Conservation (phyloP, 2,113 vertebrate species). For the Oenanthe oenanthe region DNA sequence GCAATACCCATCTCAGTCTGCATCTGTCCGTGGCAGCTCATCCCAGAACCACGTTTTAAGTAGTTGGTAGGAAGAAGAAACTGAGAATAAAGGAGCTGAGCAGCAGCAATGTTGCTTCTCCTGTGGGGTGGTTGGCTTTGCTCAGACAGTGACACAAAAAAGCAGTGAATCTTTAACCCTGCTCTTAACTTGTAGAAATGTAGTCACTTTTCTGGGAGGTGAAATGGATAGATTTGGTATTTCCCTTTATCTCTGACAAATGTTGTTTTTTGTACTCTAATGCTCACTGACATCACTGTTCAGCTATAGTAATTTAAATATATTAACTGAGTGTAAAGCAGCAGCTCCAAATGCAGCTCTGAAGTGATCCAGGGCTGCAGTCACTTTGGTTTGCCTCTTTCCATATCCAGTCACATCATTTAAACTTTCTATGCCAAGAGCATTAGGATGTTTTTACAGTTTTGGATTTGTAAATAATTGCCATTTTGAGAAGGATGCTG, state of each 20-base stretch:
- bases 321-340: not conserved
- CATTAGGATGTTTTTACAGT: not conserved
- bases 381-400: not conserved
- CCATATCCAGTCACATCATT: fast-evolving
- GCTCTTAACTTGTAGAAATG: not conserved
- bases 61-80: not conserved
- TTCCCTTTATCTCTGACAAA: not conserved
- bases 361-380: not conserved
- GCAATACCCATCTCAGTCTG: not conserved
- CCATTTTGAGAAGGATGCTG: not conserved
- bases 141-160: not conserved
- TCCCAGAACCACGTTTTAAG: not conserved
- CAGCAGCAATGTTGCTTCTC: not conserved
- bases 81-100: not conserved
- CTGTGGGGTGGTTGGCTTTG: not conserved
- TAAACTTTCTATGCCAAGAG: not conserved
- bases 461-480: not conserved
- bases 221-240: not conserved
- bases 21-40: not conserved
- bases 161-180: not conserved
- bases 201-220: not conserved
- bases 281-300: not conserved
- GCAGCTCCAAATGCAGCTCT: not conserved
- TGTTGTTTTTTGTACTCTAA: not conserved
- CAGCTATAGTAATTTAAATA: not conserved